Base-by-base conservation (phyloP, 2,888 invertebrate genomes). In the Troides aeacus region DNA sequence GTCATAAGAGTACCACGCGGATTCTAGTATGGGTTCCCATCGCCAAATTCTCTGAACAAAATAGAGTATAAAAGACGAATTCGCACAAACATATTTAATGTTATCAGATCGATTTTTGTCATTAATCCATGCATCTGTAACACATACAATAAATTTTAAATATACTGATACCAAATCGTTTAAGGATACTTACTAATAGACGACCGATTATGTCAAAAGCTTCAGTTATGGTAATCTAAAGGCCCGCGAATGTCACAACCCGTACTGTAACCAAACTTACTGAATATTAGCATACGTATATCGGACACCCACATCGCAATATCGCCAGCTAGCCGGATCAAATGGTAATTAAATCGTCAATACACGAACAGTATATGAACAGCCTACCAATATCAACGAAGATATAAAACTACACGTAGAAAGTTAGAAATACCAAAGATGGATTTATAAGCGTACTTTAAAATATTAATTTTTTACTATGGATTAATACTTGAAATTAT, bases 241-340 rank as follows among this genome's bases (percentile, higher is more conserved):
- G 83, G 79, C 76, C 77, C 77, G 78, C 80, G 80, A 80, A 83
- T 82, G 83, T 84, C 81, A 83, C 80, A 77, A 78, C 73, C 77
- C 78, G 81, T 76, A 71, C 75, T 78, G 77, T 75, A 75, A 78
- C 78, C 77, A 76, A 76, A 79, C 77, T 74, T 71, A 72, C 74
- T 72, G 78, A 64, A 78, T 78, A 87, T 88, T 87, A 84, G 85
- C 88, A 89, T 88, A 87, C 83, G 76, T 87, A 86, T 88, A 88
- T 87, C 87, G 92, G 81, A 92, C 92, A 92, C 92, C 92, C 92
- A 92, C 92, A 88, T 88, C 87, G 92, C 84, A 85, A 82, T 85
- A 86, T 82, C 85, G 80, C 83, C 79, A 76, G 77, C 83, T 80
- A 86, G 86, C 88, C 87, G 90, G 88, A 91, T 91, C 89, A 89